A percentile compares a stretch with the other conserved stretches of the same genome.
These are phyloP conservation scores for Reticulitermes lucifugus DNA, from an alignment of 2,888 invertebrate species.

Conservation along the genomic window DNA sequence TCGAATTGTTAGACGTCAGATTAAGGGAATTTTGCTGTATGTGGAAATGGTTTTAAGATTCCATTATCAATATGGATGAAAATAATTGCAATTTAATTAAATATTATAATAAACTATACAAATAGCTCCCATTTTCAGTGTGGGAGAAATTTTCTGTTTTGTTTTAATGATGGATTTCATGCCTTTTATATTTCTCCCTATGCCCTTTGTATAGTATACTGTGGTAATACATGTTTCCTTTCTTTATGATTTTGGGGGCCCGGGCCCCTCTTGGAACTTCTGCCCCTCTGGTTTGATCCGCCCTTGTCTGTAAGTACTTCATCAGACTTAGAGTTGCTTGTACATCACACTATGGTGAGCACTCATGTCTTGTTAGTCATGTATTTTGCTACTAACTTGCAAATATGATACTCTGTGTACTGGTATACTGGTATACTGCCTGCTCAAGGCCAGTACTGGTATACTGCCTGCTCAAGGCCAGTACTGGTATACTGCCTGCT, in stretches of 20 bases:
- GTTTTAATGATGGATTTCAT: not conserved
- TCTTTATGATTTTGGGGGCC: slow-evolving; percentile 51
- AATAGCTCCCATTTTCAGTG: too few species aligned
- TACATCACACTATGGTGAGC: not conserved
- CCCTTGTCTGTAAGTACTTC: slow-evolving; percentile 53
- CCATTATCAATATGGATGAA: too few species aligned
- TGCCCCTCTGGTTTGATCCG: slow-evolving; percentile 49
- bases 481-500: too few species aligned
- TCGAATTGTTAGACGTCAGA: too few species aligned
- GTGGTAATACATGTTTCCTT: slow-evolving; percentile 47
- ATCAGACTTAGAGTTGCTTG: slow-evolving; percentile 12
- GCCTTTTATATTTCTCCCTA: not conserved
- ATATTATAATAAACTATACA: too few species aligned
- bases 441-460: too few species aligned
- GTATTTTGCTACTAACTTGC: slow-evolving; percentile 9
- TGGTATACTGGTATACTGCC: not conserved
- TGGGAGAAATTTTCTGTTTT: too few species aligned
- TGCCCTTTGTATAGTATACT: not conserved
- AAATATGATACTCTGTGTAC: not conserved
- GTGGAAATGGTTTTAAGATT: too few species aligned
- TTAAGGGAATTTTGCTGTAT: too few species aligned
- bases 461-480: too few species aligned
- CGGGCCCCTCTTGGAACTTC: slow-evolving; percentile 40
- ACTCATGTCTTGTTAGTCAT: not conserved
- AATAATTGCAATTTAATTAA: too few species aligned